phyloP scores from a whole-genome alignment of 2,888 invertebrate genomes.

The Macaria notata region DNA sequence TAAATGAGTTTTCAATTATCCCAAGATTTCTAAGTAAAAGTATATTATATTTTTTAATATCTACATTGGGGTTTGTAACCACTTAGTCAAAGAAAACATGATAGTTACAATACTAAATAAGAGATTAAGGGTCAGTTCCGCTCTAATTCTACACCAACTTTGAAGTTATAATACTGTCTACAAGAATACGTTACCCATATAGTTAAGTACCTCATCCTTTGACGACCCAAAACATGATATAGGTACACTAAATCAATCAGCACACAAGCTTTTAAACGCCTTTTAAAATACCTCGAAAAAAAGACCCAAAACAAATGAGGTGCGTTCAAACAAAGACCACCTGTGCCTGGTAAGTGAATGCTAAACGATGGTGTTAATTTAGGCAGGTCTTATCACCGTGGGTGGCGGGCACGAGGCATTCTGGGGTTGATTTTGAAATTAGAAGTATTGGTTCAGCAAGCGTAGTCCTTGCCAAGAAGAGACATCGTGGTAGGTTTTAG shows the following conservation, averaged over 20 bases:
- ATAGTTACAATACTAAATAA: too few species aligned
- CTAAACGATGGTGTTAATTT: slow-evolving; percentile 75
- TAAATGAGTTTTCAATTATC: too few species aligned
- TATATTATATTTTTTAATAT: too few species aligned
- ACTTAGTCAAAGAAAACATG: too few species aligned
- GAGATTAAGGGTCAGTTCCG: too few species aligned
- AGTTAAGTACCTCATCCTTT: background rate
- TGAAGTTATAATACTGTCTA: too few species aligned
- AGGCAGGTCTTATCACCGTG: slow-evolving; percentile 41
- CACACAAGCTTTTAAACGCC: slow-evolving; percentile 26
- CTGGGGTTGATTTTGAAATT: slow-evolving; percentile 8
- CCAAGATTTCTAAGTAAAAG: too few species aligned
- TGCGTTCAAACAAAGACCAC: slow-evolving; percentile 76
- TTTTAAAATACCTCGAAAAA: slow-evolving; percentile 38
- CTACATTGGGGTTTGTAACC: too few species aligned
- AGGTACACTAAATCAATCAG: slow-evolving; percentile 13
- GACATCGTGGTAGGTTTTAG: too few species aligned
- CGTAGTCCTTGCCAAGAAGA: too few species aligned
- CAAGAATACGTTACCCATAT: too few species aligned
- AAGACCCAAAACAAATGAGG: slow-evolving; percentile 37
- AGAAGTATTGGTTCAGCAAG: background rate
- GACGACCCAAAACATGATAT: slow-evolving; percentile 2
- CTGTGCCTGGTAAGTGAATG: slow-evolving; percentile 69
- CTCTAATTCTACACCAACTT: too few species aligned
- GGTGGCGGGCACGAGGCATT: slow-evolving; percentile 12